A percentile compares a stretch with the other conserved stretches of the same genome.
Conservation (phyloP, 1,140 invertebrate genomes). For the Lepidurus couesii region DNA sequence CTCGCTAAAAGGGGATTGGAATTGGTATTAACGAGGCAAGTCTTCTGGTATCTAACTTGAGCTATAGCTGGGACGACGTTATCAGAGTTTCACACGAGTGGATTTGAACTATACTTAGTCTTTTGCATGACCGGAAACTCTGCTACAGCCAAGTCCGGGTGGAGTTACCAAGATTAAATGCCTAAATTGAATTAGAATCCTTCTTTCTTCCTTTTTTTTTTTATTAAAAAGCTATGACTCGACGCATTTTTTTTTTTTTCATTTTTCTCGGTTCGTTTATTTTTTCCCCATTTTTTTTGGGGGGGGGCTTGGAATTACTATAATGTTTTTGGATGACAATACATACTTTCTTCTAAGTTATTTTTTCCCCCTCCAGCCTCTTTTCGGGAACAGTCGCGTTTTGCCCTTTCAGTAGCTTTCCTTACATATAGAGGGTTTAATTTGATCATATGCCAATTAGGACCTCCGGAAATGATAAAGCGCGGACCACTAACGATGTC, state of each 20-base stretch:
- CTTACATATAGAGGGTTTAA: not conserved
- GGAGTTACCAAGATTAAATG: not conserved
- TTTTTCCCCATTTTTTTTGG: too few species aligned
- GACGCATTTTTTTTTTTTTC: too few species aligned
- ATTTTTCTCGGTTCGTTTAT: too few species aligned
- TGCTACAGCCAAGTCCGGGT: not conserved
- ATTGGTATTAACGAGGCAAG: not conserved
- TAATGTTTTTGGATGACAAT: too few species aligned
- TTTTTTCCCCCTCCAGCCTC: not conserved
- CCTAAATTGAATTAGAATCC: not conserved
- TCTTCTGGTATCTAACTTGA: not conserved
- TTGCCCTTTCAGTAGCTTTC: not conserved
- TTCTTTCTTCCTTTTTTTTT: not conserved
- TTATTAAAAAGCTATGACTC: not conserved
- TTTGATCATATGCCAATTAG: constrained; percentile 4
- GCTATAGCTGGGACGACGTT: not conserved
- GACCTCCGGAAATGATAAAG: constrained; percentile 7
- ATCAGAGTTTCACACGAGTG: not conserved
- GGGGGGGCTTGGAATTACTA: too few species aligned
- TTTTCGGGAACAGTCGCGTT: not conserved
- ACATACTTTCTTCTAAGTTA: too few species aligned
- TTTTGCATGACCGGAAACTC: not conserved
- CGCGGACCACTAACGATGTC: not conserved
- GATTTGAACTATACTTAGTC: not conserved
- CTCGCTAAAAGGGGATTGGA: not conserved